Conservation (phyloP, 2,888 invertebrate genomes). For the Onchidella celtica region DNA sequence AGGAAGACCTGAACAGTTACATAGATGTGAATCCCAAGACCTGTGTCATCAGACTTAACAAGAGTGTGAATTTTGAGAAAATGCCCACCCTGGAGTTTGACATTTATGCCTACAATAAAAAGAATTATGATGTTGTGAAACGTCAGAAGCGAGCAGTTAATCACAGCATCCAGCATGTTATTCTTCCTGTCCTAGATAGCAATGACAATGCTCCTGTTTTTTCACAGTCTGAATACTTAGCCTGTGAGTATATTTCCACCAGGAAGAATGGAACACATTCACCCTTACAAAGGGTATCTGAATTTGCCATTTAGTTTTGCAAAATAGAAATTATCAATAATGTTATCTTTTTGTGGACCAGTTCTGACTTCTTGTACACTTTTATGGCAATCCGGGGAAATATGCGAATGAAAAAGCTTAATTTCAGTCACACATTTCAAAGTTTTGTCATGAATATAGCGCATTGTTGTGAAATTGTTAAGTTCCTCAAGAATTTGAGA, state of each 20-base stretch:
- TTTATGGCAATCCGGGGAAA: not conserved
- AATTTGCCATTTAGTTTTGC: no score
- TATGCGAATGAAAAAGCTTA: no score
- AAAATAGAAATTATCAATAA: no score
- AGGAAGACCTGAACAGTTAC: slow-evolving; percentile 2
- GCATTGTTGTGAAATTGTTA: no score
- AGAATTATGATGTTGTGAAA: slow-evolving; percentile 79
- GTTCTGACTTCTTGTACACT: no score
- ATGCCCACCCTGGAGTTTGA: slow-evolving; percentile 81
- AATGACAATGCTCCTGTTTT: slow-evolving; percentile 94
- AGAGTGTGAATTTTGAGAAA: slow-evolving; percentile 22
- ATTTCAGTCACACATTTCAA: no score
- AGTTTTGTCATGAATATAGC: no score
- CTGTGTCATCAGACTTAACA: slow-evolving; percentile 21
- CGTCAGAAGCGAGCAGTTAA: slow-evolving; percentile 45
- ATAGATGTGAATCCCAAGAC: slow-evolving; percentile 13
- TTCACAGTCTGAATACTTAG: slow-evolving; percentile 88
- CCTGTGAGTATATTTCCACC: slow-evolving; percentile 86
- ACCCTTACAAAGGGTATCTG: no score
- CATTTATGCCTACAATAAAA: slow-evolving; percentile 90
- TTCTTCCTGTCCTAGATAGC: slow-evolving; percentile 84
- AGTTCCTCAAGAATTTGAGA: no score
- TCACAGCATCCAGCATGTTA: slow-evolving; percentile 40
- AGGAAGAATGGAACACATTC: no score
- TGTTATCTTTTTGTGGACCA: no score